Evolutionary conservation across 2,113 vertebrate species (phyloP), one percentile per base, ranked within the genome.

Genomic region (Corythaixoides concolor): DNA sequence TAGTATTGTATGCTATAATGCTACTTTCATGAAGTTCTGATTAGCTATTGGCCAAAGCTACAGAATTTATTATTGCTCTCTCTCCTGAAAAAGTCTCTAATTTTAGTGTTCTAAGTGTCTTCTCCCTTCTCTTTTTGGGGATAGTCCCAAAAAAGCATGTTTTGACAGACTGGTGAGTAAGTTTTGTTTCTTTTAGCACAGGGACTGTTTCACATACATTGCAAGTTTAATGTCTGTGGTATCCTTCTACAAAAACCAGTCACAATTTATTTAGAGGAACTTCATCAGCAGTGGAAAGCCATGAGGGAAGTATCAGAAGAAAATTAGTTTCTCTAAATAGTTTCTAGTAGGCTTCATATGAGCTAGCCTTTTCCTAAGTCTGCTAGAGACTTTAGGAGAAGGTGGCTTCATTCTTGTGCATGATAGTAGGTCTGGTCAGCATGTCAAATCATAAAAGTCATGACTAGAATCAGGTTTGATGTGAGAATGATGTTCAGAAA

Each of bases 231-330:
- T 47, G 11, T 23, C 8, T 70, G 24, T 64, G 28, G 22, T 78
- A 14, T 67, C 24, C 19, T 50, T 50, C 17, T 50, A n/a, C 55
- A 74, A 30, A 11, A 82, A 62, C 59, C 7, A 56, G 14, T 74
- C 69, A 28, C 22, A 11, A 55, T 69, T 67, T 88, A 58, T 83
- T 91, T 63, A 89, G n/a, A 95, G 66, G 67, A 92, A 85, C 55
- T 70, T 70, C 5, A 18, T 74, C 53, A 92, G 52, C 10, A 56
- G 15, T 69, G 18, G 35, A 49, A 85, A 91, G 32, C 62, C 23
- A 35, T 3, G 9, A 62, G n/a, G 66, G 89, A 91, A 96, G 52
- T 70, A 67, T 28, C 35, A 82, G 52, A 50, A 85, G 30, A 78
- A 56, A 64, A 55, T 4, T 7, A 69, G 32, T 63, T 97, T 81